Evolutionary conservation across 2,113 vertebrate genomes (phyloP).

Genomic region (Salvator merianae): DNA sequence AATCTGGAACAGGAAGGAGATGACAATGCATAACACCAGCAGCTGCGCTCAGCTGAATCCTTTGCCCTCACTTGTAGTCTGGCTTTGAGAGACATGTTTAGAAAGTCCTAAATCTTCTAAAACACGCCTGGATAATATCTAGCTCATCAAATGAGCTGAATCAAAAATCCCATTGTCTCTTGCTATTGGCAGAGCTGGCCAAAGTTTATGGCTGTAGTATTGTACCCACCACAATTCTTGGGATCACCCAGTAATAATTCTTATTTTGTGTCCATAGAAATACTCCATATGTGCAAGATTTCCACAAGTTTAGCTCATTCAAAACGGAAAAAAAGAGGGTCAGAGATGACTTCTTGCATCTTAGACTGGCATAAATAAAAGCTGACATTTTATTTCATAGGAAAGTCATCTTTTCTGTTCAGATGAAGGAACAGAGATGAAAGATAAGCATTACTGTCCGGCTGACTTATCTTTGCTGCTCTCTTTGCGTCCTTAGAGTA

Average conservation of each 20-base stretch:
- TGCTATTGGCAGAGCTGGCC: too few relatives aligned
- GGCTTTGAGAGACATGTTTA: too few relatives aligned
- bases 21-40: too few relatives aligned
- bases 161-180: not conserved
- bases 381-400: slow-evolving; percentile 24
- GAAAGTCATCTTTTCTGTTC: slow-evolving; percentile 39
- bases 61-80: too few relatives aligned
- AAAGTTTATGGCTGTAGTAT: too few relatives aligned
- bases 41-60: too few relatives aligned
- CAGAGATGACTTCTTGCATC: slow-evolving; percentile 21
- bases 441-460: slow-evolving; percentile 37
- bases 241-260: not conserved
- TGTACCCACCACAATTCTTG: not conserved
- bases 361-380: slow-evolving; percentile 34
- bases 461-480: slow-evolving; percentile 19
- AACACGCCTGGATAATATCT: too few relatives aligned
- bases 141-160: too few relatives aligned
- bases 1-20: too few relatives aligned
- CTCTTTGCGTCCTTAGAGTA: slow-evolving; percentile 1
- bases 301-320: not conserved
- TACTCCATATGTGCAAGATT: not conserved
- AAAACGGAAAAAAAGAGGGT: not conserved
- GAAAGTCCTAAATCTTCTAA: too few relatives aligned
- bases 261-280: not conserved
- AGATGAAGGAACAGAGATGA: slow-evolving; percentile 21